Evolutionary conservation across 2,888 invertebrate genomes (phyloP).

Genomic region (Cyclophora albipunctata): DNA sequence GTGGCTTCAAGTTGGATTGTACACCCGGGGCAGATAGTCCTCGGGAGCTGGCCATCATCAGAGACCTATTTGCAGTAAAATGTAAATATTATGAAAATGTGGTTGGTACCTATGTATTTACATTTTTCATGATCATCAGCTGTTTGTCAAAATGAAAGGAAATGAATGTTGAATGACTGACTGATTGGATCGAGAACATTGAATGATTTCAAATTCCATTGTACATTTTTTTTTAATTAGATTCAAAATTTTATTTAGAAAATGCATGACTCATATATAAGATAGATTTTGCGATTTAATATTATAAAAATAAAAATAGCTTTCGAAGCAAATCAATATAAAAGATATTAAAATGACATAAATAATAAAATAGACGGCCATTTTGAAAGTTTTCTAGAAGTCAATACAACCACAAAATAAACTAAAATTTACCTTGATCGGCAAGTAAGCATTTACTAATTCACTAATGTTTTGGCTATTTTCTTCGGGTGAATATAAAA

Average conservation of each 20-base stretch:
- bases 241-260: too few relatives aligned
- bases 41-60: slow-evolving; percentile 81
- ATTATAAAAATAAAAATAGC: too few relatives aligned
- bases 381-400: slow-evolving; percentile 38
- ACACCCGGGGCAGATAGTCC: slow-evolving; percentile 85
- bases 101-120: too few relatives aligned
- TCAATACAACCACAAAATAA: slow-evolving; percentile 64
- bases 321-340: not conserved
- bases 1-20: slow-evolving; percentile 84
- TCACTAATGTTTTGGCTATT: slow-evolving; percentile 77
- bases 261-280: too few relatives aligned
- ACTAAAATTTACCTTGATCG: slow-evolving; percentile 78
- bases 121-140: slow-evolving; percentile 7
- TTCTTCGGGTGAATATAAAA: slow-evolving; percentile 76
- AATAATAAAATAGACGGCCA: slow-evolving; percentile 41
- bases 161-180: not conserved
- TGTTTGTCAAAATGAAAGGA: slow-evolving; percentile 11
- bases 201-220: too few relatives aligned
- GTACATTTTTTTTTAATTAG: too few relatives aligned
- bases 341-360: slow-evolving; percentile 44
- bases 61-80: slow-evolving; percentile 68
- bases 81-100: not conserved
- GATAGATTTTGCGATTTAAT: too few relatives aligned
- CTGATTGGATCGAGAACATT: too few relatives aligned
- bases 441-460: slow-evolving; percentile 83